Evolutionary conservation across 2,113 vertebrate genomes (phyloP).

Genomic region (Hippocampus mohnikei): DNA sequence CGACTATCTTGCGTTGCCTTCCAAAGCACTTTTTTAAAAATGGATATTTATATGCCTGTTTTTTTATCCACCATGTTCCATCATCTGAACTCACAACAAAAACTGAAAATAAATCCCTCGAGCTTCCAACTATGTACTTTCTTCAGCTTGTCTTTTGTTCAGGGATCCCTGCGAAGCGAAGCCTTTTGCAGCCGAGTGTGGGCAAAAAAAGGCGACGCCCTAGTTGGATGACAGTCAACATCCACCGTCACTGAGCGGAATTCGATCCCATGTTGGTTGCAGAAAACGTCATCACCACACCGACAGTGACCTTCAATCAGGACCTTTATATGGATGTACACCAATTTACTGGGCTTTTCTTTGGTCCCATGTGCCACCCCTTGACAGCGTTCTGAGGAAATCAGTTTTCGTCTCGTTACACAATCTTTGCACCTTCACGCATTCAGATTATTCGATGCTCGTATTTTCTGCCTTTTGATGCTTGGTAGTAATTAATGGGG

Average conservation of each 20-base stretch:
- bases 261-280: neutral
- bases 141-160: neutral
- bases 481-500: neutral
- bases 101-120: neutral
- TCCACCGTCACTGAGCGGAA: neutral
- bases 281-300: neutral
- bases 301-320: neutral
- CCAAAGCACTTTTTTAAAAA: neutral
- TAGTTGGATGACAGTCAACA: neutral
- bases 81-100: neutral
- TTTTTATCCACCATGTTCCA: neutral
- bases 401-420: neutral
- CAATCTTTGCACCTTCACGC: neutral
- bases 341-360: neutral
- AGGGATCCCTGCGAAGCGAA: neutral
- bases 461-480: neutral
- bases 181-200: too few relatives aligned
- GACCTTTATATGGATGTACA: neutral
- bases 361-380: neutral
- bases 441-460: neutral
- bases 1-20: neutral
- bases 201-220: neutral
- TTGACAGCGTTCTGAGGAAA: neutral
- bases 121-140: neutral
- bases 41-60: neutral